Base-by-base conservation (phyloP, 2,888 invertebrate species). In the Xylota segnis region DNA sequence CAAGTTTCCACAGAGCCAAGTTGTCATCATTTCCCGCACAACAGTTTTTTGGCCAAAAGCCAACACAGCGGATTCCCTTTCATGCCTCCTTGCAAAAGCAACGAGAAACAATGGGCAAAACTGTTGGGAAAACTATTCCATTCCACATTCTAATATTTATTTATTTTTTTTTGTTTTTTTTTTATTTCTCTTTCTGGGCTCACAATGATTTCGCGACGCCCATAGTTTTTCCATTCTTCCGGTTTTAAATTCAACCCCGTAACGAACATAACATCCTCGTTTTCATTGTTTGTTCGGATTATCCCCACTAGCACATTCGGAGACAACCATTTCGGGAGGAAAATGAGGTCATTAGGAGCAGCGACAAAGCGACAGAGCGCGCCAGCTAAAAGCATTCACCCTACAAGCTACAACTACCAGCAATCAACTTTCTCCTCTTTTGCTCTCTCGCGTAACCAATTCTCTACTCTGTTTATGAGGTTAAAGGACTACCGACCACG, bases 261-360 rank as follows among this genome's bases (percentile, higher is more conserved):
- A 70, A 84, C 75, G 81, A 75, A 81, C 79, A 79, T 74, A 84
- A 81, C 84, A 84, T 81, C 74, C 81, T 81, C 75, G 70, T 84
- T 84, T 75, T 66, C 81, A 84, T 84, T 81, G 84, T 84, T 84
- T 75, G 70, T 75, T 70, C 45, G 58, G 84, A 84, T 84, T 70
- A 84, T 84, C 81, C 81, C 3, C 52, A 59, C 70, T 45, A 75
- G 81, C 68, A 75, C 75, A 75, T 70, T 81, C 52, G 74, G 75
- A 81, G 81, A 75, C 84, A 81, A 75, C 75, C 63, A 79, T 84
- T 83, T 71, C 32, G 63, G 52, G 65, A 70, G 23, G 70, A 81
- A 84, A 84, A 84, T 71, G 84, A 81, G 84, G 84, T 84, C 84
- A 84, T 84, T 81, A 84, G 84, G 81, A 81, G 84, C 81, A 81